A percentile compares a stretch with the other conserved stretches of the same genome.
Conservation (phyloP, 2,888 invertebrate genomes). For the Torymus aiolomorphi region DNA sequence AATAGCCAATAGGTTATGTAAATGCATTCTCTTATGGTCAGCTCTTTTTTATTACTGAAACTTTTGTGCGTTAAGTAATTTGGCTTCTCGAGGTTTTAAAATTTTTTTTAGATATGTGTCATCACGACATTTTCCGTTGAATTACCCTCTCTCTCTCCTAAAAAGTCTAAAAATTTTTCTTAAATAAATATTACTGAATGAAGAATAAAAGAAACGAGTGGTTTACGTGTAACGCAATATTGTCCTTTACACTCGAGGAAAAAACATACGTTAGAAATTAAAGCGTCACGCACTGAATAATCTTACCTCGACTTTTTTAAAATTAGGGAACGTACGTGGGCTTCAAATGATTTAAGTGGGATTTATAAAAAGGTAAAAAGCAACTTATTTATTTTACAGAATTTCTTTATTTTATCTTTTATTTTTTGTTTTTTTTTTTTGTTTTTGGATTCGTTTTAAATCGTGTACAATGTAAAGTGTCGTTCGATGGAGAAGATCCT, state of each 20-base stretch:
- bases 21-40: too few species aligned
- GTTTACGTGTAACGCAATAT: neutral
- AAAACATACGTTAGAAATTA: slow-evolving; percentile 46
- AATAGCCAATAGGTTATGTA: too few species aligned
- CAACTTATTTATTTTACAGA: slow-evolving; percentile 4
- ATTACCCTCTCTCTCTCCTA: too few species aligned
- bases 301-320: slow-evolving; percentile 53
- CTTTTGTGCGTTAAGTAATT: too few species aligned
- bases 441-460: slow-evolving; percentile 35
- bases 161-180: too few species aligned
- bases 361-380: slow-evolving; percentile 24
- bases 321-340: slow-evolving; percentile 15
- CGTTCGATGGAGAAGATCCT: slow-evolving; percentile 52
- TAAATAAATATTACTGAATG: too few species aligned
- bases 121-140: too few species aligned
- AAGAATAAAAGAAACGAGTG: too few species aligned
- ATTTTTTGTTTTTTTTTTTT: slow-evolving; percentile 26
- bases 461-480: slow-evolving; percentile 49
- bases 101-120: too few species aligned
- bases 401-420: slow-evolving; percentile 40
- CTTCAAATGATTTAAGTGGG: slow-evolving; percentile 24
- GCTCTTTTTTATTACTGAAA: too few species aligned
- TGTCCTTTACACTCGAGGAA: slow-evolving; percentile 44
- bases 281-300: slow-evolving; percentile 52
- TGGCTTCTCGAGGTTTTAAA: too few species aligned